phyloP scores from a whole-genome alignment of 2,113 vertebrate species.

The Pluvialis apricaria region DNA sequence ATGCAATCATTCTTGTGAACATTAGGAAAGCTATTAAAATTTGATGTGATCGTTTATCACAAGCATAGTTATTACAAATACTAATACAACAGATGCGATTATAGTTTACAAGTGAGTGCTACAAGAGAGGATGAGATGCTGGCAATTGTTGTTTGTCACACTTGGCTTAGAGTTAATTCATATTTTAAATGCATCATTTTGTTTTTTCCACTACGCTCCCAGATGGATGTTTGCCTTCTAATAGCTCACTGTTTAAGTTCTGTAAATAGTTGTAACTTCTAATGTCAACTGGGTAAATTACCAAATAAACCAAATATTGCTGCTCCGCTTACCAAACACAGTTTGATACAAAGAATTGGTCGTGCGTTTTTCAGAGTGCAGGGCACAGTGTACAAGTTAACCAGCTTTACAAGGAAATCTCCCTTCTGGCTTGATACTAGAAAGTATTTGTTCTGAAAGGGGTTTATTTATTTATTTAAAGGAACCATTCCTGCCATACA shows the following conservation, averaged over 20 bases:
- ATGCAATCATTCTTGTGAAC: neutral
- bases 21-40: conserved; percentile 30
- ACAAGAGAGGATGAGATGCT: neutral
- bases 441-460: neutral
- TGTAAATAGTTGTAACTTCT: neutral
- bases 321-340: neutral
- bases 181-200: conserved; percentile 17
- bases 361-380: neutral
- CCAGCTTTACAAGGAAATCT: neutral
- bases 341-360: neutral
- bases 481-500: neutral
- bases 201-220: neutral
- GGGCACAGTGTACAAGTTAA: neutral
- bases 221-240: conserved; percentile 13
- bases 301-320: neutral
- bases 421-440: neutral
- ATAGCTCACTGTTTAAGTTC: neutral
- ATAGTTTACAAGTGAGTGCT: conserved; percentile 10
- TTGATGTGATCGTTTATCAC: conserved; percentile 5
- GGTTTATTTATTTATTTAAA: neutral
- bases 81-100: conserved; percentile 37
- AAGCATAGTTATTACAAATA: neutral
- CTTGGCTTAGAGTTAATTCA: conserved; percentile 30
- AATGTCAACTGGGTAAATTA: neutral
- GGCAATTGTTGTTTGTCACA: conserved; percentile 29